Conservation (phyloP, 2,888 invertebrate genomes). For the Nowickia ferox region DNA sequence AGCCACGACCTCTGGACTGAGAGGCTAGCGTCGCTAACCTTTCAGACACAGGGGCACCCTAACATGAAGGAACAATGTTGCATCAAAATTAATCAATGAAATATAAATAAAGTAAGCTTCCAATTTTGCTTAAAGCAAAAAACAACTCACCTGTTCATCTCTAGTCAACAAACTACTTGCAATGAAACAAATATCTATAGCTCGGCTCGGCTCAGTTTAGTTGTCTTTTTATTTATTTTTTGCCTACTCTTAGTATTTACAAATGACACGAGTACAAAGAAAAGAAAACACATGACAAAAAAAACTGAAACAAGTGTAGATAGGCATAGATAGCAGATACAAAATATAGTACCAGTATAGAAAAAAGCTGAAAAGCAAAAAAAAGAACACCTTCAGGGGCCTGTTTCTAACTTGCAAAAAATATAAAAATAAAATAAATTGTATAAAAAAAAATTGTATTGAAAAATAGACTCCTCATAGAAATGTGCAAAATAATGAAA, state of each 20-base stretch:
- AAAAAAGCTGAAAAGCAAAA: background rate
- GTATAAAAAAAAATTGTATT: too few relatives aligned
- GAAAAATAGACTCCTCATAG: background rate
- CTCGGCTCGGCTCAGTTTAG: slow-evolving; percentile 10
- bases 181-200: too few relatives aligned
- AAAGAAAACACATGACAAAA: background rate
- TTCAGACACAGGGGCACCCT: too few relatives aligned
- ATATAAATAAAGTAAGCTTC: too few relatives aligned
- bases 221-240: slow-evolving; percentile 3
- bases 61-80: too few relatives aligned
- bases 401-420: slow-evolving; percentile 2
- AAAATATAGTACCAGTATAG: slow-evolving; percentile 13
- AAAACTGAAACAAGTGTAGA: slow-evolving; percentile 57
- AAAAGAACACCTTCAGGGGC: slow-evolving; percentile 30
- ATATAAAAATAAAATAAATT: background rate
- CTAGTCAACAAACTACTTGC: too few relatives aligned
- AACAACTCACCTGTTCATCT: too few relatives aligned
- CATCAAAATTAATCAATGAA: too few relatives aligned
- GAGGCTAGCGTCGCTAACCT: too few relatives aligned
- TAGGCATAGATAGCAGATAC: slow-evolving; percentile 19
- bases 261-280: slow-evolving; percentile 16
- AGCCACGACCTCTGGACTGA: too few relatives aligned
- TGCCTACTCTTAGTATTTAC: slow-evolving; percentile 2
- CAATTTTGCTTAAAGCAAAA: too few relatives aligned
- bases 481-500: slow-evolving; percentile 22